Evolutionary conservation across 1,140 invertebrate species (phyloP), one percentile per base, ranked within the genome.

Genomic region (Papilio machaon): DNA sequence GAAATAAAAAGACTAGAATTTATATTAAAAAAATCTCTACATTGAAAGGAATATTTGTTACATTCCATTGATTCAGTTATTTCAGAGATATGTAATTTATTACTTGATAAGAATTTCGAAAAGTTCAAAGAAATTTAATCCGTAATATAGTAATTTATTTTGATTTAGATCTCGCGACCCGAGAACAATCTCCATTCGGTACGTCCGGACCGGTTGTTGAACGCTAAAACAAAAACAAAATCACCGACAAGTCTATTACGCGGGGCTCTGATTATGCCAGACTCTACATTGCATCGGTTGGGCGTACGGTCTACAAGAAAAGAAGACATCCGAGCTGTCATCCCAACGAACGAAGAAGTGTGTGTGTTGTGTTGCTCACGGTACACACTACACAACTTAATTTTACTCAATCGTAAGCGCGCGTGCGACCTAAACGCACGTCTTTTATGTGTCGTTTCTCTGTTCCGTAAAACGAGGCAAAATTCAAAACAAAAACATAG

Each of bases 151-250:
- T 85, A 81, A 86, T 85, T 82, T 77, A 85, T 87, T 83, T 86
- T 82, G 82, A 80, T 86, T 83, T 78, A 86, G 38, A 82, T 82
- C 82, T 84, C 82, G 76, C 73, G 80, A 81, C 85, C 79, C 83
- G 84, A 88, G 89, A 85, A 89, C 85, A 89, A 85, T 78, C 54
- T 88, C 83, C 82, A 81, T 80, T 85, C 80, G 83, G 86, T 90
- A 87, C 85, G 87, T 86, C 89, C 83, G 85, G 86, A 81, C 81
- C 85, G 84, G 85, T 82, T 78, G 78, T 82, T 78, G 78, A 86
- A 87, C 85, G 89, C 87, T 88, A 91, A 91, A 90, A 91, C 82
- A 91, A 92, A 91, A 92, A 89, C 91, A 94, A 92, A 94, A 90
- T 84, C 76, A 87, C 87, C 87, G 90, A 92, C 90, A 92, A 91